Conservation (phyloP, 2,888 invertebrate species). For the Folsomia manolachei region DNA sequence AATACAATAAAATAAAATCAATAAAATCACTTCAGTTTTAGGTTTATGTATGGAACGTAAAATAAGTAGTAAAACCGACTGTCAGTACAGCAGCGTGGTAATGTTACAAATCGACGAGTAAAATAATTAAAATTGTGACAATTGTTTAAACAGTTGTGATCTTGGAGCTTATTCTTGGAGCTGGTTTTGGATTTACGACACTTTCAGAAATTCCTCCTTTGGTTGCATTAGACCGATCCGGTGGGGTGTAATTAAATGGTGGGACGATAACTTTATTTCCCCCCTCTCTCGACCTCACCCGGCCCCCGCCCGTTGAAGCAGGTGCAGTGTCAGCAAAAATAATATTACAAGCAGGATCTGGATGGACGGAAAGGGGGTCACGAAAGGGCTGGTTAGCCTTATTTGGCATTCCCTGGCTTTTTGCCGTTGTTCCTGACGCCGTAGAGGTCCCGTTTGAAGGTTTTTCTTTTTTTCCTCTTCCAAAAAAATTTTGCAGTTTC, state of each 20-base stretch:
- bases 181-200: not conserved
- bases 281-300: constrained; percentile 41
- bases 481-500: constrained; percentile 37
- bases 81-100: not conserved
- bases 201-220: not conserved
- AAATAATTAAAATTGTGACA: not conserved
- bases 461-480: constrained; percentile 34
- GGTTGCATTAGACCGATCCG: not conserved
- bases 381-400: constrained; percentile 28
- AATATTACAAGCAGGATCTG: constrained; percentile 1
- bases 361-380: constrained; percentile 18
- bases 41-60: not conserved
- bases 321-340: constrained; percentile 25
- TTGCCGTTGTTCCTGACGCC: too few relatives aligned
- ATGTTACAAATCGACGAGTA: too few relatives aligned
- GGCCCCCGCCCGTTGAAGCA: constrained; percentile 28
- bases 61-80: not conserved
- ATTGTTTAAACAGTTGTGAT: not conserved
- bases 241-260: constrained; percentile 44
- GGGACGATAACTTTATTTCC: constrained; percentile 38
- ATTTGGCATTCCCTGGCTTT: not conserved
- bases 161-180: not conserved
- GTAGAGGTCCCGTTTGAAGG: too few relatives aligned
- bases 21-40: not conserved
- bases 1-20: too few relatives aligned